phyloP scores from a whole-genome alignment of 2,888 invertebrate genomes.

The Sisyra terminalis region DNA sequence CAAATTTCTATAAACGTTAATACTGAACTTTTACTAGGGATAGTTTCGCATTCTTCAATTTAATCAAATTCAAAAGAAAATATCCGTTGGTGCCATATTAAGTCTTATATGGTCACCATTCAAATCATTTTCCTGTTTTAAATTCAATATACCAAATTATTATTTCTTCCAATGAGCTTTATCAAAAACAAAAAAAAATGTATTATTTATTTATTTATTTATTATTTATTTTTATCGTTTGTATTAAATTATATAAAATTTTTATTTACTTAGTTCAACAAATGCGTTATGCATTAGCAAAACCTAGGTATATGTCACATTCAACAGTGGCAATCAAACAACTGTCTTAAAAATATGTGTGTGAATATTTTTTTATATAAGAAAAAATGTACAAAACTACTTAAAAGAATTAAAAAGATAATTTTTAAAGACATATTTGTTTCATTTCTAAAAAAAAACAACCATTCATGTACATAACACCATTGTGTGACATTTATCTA shows the following conservation, averaged over 20 bases:
- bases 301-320: constrained; percentile 29
- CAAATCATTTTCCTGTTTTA: too few relatives aligned
- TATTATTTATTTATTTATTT: constrained; percentile 12
- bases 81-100: too few relatives aligned
- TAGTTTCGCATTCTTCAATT: too few relatives aligned
- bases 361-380: constrained; percentile 4
- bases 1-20: too few relatives aligned
- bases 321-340: constrained; percentile 20
- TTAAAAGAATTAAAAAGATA: constrained; percentile 1
- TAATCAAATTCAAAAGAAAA: too few relatives aligned
- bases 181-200: too few relatives aligned
- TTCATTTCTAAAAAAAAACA: background rate
- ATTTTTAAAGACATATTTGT: background rate
- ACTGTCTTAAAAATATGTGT: constrained; percentile 1
- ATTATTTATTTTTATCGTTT: constrained; percentile 41
- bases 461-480: background rate
- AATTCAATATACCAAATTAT: too few relatives aligned
- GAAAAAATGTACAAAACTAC: constrained; percentile 1
- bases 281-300: constrained; percentile 22
- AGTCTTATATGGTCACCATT: too few relatives aligned
- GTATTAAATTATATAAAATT: constrained; percentile 32
- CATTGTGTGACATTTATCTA: constrained; percentile 3
- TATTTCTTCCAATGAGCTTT: too few relatives aligned
- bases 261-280: constrained; percentile 15
- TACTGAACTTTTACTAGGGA: too few relatives aligned